Evolutionary conservation across 2,113 vertebrate genomes (phyloP), one percentile per base, ranked within the genome.

Genomic region (Cinclus mexicanus): DNA sequence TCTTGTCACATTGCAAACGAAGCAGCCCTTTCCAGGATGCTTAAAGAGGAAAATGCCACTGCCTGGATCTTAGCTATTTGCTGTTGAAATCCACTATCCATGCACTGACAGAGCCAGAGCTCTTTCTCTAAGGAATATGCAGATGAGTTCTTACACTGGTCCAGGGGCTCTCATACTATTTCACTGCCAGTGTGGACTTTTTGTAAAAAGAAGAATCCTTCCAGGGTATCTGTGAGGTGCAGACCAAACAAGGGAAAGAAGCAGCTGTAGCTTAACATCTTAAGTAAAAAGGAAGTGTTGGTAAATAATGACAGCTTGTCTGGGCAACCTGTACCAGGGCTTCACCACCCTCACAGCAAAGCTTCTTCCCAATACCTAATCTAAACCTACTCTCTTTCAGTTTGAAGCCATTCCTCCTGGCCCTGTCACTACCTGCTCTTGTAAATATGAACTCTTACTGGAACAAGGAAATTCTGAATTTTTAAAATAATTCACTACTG

Each of bases 401-500:
- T 71, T 56, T 56, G 35, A 79, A 64, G 49, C 35, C 29, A 49
- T 25, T 25, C 7, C 7, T 47, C n/a, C 16, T 56, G 49, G 16
- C 29, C 49, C 11, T 31, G 29, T 23, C 47, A 61, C 6, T 47
- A n/a, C 23, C 4, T 18, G 39, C n/a, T 70, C 49, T 79, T 47
- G 10, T n/a, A 70, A 70, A 41, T n/a, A 79, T 56, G 55, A 55
- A 59, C 42, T 57, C 56, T 20, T 55, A 81, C 50, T 61, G 77
- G 26, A 76, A 37, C 1, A 80, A 10, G 39, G 41, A 94, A 79
- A 84, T 47, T 56, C 49, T 16, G 41, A 47, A 37, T 70, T 89
- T 93, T 91, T 55, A 31, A 71, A 90, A 95, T 14, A 41, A 94
- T 89, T 75, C 26, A 55, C n/a, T 70, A 69, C 39, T 78, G 92